Conservation (phyloP, 2,888 invertebrate genomes). For the Cataglyphis livida region DNA sequence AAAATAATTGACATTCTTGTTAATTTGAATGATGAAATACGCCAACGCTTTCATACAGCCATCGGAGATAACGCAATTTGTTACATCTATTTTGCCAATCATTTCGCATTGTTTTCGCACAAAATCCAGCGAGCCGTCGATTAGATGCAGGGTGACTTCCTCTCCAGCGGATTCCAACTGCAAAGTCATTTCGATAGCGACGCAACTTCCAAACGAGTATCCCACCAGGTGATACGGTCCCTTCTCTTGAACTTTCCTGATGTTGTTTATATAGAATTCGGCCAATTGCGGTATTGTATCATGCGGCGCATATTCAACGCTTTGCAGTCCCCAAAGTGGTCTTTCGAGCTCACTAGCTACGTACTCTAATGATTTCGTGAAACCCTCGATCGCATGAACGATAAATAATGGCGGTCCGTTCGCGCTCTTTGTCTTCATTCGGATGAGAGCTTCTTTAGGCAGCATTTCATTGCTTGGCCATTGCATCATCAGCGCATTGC, state of each 20-base stretch:
- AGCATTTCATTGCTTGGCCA: conserved; percentile 89
- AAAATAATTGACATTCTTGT: conserved; percentile 90
- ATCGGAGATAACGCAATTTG: conserved; percentile 76
- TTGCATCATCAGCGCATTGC: conserved; percentile 81
- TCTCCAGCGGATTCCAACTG: conserved; percentile 90
- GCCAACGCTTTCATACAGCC: conserved; percentile 88
- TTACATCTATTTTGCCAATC: conserved; percentile 72
- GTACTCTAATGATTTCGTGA: conserved; percentile 90
- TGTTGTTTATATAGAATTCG: conserved; percentile 90
- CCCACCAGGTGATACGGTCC: conserved; percentile 97
- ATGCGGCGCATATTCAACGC: conserved; percentile 92
- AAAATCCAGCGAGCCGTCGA: conserved; percentile 96
- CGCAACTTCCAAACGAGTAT: conserved; percentile 98
- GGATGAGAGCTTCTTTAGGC: conserved; percentile 91
- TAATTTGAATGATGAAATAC: conserved; percentile 93
- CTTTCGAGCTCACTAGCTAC: conserved; percentile 91
- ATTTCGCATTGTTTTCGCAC: conserved; percentile 90
- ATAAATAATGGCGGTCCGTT: conserved; percentile 88
- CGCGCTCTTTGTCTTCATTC: conserved; percentile 88
- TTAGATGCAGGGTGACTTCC: conserved; percentile 89
- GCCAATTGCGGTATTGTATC: conserved; percentile 91
- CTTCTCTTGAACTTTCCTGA: conserved; percentile 91
- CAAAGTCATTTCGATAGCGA: conserved; percentile 97
- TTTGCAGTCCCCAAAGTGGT: conserved; percentile 96
- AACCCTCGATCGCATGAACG: conserved; percentile 96